Evolutionary conservation across 2,113 vertebrate genomes (phyloP).

Genomic region (Lagopus leucura): DNA sequence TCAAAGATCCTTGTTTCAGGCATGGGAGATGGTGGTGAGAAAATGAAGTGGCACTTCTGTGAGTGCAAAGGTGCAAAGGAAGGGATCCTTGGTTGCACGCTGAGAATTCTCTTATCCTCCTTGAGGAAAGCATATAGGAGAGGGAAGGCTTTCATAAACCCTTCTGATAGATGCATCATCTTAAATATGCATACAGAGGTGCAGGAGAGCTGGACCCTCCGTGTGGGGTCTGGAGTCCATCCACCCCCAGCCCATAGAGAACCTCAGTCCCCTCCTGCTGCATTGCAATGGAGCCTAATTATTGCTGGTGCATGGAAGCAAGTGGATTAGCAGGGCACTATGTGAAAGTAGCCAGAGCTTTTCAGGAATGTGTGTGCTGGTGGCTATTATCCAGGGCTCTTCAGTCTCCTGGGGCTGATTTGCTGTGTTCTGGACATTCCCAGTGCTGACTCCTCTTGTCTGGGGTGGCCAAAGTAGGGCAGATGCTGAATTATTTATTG

Average conservation of each 20-base stretch:
- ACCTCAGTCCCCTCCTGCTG: not conserved
- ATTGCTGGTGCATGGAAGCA: rapidly evolving
- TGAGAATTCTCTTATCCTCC: not conserved
- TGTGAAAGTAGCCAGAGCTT: not conserved
- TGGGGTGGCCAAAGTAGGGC: not conserved
- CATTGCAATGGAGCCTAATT: rapidly evolving
- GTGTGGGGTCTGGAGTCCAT: rapidly evolving
- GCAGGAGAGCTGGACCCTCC: not conserved
- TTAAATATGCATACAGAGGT: rapidly evolving
- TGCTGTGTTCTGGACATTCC: not conserved
- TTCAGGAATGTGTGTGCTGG: not conserved
- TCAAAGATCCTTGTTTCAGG: not conserved
- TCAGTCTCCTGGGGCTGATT: not conserved
- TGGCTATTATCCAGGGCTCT: not conserved
- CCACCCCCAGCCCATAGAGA: not conserved
- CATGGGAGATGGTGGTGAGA: not conserved
- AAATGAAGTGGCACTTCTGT: not conserved
- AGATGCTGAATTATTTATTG: not conserved
- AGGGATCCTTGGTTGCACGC: too few species aligned
- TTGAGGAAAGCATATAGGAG: not conserved
- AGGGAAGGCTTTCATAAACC: rapidly evolving
- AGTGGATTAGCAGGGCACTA: not conserved
- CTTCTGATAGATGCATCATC: not conserved
- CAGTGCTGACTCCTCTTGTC: not conserved
- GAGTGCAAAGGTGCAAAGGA: not conserved